Percentiles rank a stretch among this genome's conserved stretches.
phyloP scores from a whole-genome alignment of 2,797 vertebrate species.

The Gila robusta region DNA sequence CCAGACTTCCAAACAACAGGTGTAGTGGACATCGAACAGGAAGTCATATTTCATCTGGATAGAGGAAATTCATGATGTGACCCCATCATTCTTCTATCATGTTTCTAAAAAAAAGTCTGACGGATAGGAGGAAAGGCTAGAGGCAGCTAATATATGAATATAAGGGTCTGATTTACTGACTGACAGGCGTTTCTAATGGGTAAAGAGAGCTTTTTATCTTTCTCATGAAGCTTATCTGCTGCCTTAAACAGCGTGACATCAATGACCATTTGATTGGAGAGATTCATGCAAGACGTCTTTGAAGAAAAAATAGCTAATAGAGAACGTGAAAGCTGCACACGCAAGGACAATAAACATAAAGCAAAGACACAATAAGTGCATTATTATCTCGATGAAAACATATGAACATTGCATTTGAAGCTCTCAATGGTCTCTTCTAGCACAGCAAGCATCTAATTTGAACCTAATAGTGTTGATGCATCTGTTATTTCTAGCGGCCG shows the following conservation, averaged over 20 bases:
- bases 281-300: background rate
- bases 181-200: background rate
- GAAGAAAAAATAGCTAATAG: background rate
- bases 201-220: constrained; percentile 1
- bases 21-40: constrained; percentile 64
- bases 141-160: background rate
- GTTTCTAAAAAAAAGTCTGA: background rate
- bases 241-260: background rate
- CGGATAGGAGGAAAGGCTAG: background rate
- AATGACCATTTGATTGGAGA: background rate
- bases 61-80: background rate
- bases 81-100: background rate
- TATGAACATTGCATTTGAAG: background rate
- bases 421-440: background rate
- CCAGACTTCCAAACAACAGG: constrained; percentile 67
- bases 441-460: background rate
- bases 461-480: constrained; percentile 1
- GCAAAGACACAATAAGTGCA: background rate
- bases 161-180: background rate
- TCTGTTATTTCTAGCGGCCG: background rate
- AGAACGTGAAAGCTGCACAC: background rate
- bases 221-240: background rate
- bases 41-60: constrained; percentile 67
- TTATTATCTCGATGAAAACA: background rate
- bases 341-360: background rate